Conservation (phyloP, 1,140 invertebrate species). For the Panulirus ornatus region DNA sequence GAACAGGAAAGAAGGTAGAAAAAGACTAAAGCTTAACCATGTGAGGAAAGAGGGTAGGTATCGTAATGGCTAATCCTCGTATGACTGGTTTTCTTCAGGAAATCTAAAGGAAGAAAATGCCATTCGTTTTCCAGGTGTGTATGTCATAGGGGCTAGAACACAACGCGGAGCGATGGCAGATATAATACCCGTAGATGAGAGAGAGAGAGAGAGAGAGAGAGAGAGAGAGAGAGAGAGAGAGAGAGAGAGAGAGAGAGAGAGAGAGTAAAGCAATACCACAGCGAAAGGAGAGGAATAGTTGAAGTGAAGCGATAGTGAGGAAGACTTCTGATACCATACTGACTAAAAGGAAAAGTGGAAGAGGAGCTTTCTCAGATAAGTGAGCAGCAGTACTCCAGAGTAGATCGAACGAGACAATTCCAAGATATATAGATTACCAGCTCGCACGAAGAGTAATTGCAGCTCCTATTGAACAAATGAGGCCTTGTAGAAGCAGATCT, state of each 20-base stretch:
- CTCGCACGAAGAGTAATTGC: background rate
- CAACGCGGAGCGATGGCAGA: background rate
- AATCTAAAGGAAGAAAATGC: background rate
- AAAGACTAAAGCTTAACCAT: no score
- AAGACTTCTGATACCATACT: background rate
- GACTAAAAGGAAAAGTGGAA: background rate
- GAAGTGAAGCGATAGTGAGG: background rate
- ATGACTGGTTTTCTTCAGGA: background rate
- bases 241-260: slow-evolving; percentile 13
- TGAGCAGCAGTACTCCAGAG: background rate
- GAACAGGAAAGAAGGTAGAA: background rate
- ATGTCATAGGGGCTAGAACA: background rate
- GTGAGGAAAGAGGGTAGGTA: background rate
- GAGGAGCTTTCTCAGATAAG: background rate
- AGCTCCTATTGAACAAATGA: background rate
- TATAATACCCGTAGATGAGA: background rate
- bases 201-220: no score
- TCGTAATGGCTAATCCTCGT: no score
- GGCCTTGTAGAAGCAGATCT: background rate
- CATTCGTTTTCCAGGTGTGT: background rate
- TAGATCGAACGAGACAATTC: background rate
- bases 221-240: slow-evolving; percentile 13
- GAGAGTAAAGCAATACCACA: no score
- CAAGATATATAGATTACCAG: background rate
- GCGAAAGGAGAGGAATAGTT: background rate